Base-by-base conservation (phyloP, 2,888 invertebrate genomes). In the Ypsolopha sequella region DNA sequence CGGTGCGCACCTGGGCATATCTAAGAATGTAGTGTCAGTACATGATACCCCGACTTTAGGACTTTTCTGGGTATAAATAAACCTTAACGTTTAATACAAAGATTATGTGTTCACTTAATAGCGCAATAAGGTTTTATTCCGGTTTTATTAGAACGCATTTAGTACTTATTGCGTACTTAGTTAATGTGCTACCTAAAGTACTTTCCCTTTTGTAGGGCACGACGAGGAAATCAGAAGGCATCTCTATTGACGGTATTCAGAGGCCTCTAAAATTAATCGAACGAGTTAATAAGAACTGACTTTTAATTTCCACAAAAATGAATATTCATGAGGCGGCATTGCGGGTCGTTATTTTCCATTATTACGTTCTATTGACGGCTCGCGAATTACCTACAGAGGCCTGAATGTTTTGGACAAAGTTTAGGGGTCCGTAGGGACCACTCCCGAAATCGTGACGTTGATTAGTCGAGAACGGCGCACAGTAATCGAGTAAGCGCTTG, bases 371-470 rank as follows among this genome's bases (percentile, higher is more conserved):
- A 56, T 60, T 60, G 57, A 58, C 60, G 55, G 53, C 55, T 11
- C 9, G 9, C 47, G 36, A 13, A 36, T 43, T 11, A 47, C 34
- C 45, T 34, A 11, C 13, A 47, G 35, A 36, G 6, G 36, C 8
- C 4, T 24, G 24, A 24, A 24, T 24, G 24, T 24, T 24, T 24
- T 4, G 24, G 24, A 24, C 24, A 24, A 24, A 24, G 24, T 24
- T 24, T 24, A 24, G 24, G 24, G 24, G 24, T 11, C 43, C 45
- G 34, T 34, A 49, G 45, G 48, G 48, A 24, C 24, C 24, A 39
- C 74, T 77, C 80, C 80, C 75, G 77, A 72, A 80, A 76, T 80
- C 80, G 79, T 80, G 80, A 80, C 77, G 76, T 73, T 76, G 74
- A 77, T 77, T 78, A 76, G 73, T 76, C 66, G 68, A 67, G 67